These are phyloP conservation scores for Ophioderma brevispina DNA, from an alignment of 35 echinoderm and acorn worm genomes.

Conservation along the genomic window DNA sequence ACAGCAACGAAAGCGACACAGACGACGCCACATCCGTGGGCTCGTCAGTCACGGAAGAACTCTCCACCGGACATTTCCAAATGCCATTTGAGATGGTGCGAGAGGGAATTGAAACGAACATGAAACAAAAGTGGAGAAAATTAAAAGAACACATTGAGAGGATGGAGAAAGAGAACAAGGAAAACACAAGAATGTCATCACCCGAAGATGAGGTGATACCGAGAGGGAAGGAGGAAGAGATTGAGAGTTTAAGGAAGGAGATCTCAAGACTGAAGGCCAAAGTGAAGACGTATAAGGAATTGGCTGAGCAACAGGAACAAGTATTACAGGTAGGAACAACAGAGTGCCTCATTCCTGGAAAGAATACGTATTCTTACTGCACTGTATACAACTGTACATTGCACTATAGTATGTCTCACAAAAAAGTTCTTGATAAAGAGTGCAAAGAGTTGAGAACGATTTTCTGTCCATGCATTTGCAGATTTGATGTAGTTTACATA, in stretches of 20 bases:
- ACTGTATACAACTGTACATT: background rate
- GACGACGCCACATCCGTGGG: constrained; percentile 74
- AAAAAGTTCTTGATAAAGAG: background rate
- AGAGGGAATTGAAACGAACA: constrained; percentile 91
- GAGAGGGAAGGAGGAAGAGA: constrained; percentile 10
- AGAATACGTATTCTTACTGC: no score
- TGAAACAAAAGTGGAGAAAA: constrained; percentile 82
- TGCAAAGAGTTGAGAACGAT: background rate
- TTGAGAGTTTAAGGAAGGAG: constrained; percentile 46
- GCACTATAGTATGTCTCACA: background rate
- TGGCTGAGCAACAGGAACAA: constrained; percentile 96
- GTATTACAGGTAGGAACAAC: constrained; percentile 71
- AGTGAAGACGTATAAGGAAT: constrained; percentile 70
- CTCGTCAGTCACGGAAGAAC: constrained; percentile 77
- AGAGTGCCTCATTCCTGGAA: no score
- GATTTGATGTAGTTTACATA: no score
- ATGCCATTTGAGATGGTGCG: constrained; percentile 98
- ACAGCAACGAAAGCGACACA: constrained; percentile 56
- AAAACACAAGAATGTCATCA: constrained; percentile 41
- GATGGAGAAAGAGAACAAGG: constrained; percentile 92
- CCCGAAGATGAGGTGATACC: background rate
- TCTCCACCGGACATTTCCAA: constrained; percentile 93
- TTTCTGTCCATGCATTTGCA: no score
- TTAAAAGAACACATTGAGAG: constrained; percentile 87
- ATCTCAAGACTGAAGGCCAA: constrained; percentile 74